phyloP scores from a whole-genome alignment of 2,888 invertebrate genomes.

The Nymphalis polychloros region DNA sequence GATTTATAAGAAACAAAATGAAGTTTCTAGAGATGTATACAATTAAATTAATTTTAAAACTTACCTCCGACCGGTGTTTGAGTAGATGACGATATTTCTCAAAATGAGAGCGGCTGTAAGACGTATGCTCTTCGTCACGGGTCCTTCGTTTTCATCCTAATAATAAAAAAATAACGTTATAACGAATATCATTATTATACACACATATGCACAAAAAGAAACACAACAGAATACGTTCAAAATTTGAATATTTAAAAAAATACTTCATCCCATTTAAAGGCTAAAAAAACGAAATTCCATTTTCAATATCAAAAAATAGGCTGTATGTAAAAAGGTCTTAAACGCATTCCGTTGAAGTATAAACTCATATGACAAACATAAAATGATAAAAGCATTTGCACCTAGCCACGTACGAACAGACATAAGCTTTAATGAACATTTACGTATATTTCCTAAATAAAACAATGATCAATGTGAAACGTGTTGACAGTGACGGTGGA shows the following conservation, averaged over 20 bases:
- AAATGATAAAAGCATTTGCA: constrained; percentile 8
- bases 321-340: too few species aligned
- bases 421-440: neutral
- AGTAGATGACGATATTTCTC: constrained; percentile 98
- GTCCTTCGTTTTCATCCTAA: constrained; percentile 99
- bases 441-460: neutral
- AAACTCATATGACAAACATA: constrained; percentile 13
- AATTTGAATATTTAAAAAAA: too few species aligned
- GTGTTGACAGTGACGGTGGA: neutral
- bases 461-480: neutral
- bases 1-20: too few species aligned
- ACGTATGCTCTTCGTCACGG: constrained; percentile 99
- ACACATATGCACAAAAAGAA: constrained; percentile 32
- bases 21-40: too few species aligned
- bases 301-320: neutral
- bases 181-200: constrained; percentile 20
- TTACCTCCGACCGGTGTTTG: constrained; percentile 94
- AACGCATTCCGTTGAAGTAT: constrained; percentile 16
- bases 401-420: neutral
- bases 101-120: constrained; percentile 97
- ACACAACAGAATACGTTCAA: constrained; percentile 14
- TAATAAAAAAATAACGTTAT: constrained; percentile 39
- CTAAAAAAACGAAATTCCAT: too few species aligned
- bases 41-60: constrained; percentile 13
- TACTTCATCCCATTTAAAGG: too few species aligned